Percentiles rank a stretch among this genome's conserved stretches.
phyloP scores from a whole-genome alignment of 1,140 invertebrate species.

The Ooceraea biroi region DNA sequence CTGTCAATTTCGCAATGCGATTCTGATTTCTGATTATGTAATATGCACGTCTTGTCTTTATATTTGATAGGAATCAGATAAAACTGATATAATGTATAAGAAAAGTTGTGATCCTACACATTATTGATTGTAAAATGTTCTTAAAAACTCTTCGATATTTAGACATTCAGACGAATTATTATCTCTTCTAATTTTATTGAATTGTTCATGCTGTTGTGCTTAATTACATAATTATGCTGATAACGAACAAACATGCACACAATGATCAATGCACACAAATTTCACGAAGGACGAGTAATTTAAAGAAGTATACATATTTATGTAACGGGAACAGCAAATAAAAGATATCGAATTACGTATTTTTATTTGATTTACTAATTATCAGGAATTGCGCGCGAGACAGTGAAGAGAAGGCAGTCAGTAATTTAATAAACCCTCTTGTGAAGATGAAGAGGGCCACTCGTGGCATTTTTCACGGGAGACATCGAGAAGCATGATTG shows the following conservation, averaged over 20 bases:
- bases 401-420: background rate
- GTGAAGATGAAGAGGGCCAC: background rate
- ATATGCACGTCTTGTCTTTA: too few relatives aligned
- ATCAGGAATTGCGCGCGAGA: background rate
- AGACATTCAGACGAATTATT: too few relatives aligned
- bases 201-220: too few relatives aligned
- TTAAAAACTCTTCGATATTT: too few relatives aligned
- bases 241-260: too few relatives aligned
- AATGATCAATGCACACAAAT: background rate
- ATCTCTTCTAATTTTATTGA: too few relatives aligned
- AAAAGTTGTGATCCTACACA: too few relatives aligned
- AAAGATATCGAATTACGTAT: background rate
- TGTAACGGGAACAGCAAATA: background rate
- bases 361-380: conserved; percentile 16
- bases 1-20: background rate
- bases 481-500: background rate
- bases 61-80: too few relatives aligned
- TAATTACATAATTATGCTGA: too few relatives aligned
- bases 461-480: background rate
- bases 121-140: too few relatives aligned
- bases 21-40: background rate
- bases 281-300: background rate
- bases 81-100: too few relatives aligned
- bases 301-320: background rate
- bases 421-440: conserved; percentile 16